A percentile compares a stretch with the other conserved stretches of the same genome.
Evolutionary conservation across 2,113 vertebrate genomes (phyloP).

Genomic region (Limanda limanda): DNA sequence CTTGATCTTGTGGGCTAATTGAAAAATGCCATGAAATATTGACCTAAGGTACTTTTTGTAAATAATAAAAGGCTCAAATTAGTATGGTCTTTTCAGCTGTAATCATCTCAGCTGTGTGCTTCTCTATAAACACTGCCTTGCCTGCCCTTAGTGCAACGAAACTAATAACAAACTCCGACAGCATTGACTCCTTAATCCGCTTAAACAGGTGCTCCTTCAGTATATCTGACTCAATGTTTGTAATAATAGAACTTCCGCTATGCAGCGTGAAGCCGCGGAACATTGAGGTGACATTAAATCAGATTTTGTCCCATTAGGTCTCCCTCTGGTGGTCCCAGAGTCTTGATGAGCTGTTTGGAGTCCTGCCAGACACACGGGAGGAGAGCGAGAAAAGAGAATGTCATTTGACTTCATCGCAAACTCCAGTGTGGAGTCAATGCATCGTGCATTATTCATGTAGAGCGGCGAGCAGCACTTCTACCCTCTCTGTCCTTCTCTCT

Average conservation of each 20-base stretch:
- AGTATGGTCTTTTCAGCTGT: too few species aligned
- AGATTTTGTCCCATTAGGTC: slow-evolving; percentile 56
- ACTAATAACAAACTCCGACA: slow-evolving; percentile 10
- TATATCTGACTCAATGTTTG: slow-evolving; percentile 31
- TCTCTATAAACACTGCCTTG: background rate
- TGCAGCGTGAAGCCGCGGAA: slow-evolving; percentile 32
- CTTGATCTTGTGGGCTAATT: too few species aligned
- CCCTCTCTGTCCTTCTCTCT: background rate
- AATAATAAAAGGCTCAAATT: too few species aligned
- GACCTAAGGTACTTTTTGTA: too few species aligned
- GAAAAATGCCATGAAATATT: too few species aligned
- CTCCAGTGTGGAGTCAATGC: slow-evolving; percentile 14
- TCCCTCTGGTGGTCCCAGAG: slow-evolving; percentile 28
- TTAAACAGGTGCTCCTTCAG: slow-evolving; percentile 44
- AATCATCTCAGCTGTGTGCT: background rate
- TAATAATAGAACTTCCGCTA: slow-evolving; percentile 31
- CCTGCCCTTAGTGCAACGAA: background rate
- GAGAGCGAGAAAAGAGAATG: slow-evolving; percentile 40
- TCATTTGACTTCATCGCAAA: slow-evolving; percentile 61
- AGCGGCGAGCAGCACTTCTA: slow-evolving; percentile 24
- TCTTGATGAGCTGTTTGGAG: slow-evolving; percentile 64
- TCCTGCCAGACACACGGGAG: slow-evolving; percentile 55
- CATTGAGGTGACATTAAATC: slow-evolving; percentile 62
- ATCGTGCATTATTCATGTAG: slow-evolving; percentile 65
- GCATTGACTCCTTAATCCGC: slow-evolving; percentile 36